Conservation (phyloP, 2,888 invertebrate genomes). For the Latrodectus hesperus region DNA sequence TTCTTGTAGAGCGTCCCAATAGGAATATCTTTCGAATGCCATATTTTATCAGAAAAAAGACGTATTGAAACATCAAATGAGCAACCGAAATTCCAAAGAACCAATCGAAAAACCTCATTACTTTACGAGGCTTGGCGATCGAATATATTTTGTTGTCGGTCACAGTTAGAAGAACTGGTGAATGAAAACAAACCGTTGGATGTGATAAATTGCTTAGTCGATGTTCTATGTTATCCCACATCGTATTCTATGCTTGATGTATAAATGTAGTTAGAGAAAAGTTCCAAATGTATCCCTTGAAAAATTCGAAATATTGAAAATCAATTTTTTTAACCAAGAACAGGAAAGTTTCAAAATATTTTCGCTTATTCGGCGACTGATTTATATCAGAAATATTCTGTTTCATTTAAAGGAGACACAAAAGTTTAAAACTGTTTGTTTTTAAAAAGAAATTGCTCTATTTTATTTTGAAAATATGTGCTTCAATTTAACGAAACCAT, state of each 20-base stretch:
- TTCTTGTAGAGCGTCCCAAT: neutral
- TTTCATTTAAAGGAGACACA: too few relatives aligned
- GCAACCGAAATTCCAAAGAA: neutral
- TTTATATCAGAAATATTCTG: too few relatives aligned
- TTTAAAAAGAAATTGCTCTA: too few relatives aligned
- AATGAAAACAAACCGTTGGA: constrained; percentile 28
- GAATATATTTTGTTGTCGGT: constrained; percentile 14
- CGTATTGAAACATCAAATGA: constrained; percentile 7
- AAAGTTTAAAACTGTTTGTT: too few relatives aligned
- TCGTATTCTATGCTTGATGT: neutral
- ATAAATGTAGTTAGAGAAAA: neutral
- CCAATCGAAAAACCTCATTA: constrained; percentile 40
- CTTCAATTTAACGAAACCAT: too few relatives aligned
- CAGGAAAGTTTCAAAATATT: constrained; percentile 4
- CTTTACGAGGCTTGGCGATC: constrained; percentile 4
- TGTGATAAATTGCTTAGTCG: constrained; percentile 19
- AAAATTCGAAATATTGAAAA: constrained; percentile 12
- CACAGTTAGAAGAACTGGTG: neutral
- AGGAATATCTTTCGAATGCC: neutral
- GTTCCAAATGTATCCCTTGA: neutral
- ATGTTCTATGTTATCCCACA: neutral
- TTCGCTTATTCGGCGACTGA: neutral
- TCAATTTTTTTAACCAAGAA: constrained; percentile 9
- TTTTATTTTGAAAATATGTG: too few relatives aligned
- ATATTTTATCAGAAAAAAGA: neutral